Conservation (phyloP, 2,113 vertebrate species). For the Myocastor coypus region DNA sequence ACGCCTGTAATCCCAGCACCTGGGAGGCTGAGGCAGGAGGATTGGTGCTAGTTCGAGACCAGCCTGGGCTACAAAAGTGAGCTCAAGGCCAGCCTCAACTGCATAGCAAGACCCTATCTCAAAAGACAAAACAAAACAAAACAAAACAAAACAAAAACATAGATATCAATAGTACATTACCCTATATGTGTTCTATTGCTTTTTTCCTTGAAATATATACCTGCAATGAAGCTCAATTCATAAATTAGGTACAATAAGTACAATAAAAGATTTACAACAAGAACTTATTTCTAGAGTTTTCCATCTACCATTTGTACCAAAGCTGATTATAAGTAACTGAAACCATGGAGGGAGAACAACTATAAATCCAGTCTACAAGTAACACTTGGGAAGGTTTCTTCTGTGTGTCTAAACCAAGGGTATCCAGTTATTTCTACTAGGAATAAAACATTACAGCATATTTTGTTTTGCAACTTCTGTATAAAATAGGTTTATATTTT, state of each 20-base stretch:
- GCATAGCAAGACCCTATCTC: no score
- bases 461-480: not conserved
- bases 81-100: no score
- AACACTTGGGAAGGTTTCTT: not conserved
- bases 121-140: no score
- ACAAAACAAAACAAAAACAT: no score
- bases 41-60: no score
- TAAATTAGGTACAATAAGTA: not conserved
- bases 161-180: not conserved
- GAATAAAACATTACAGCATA: not conserved
- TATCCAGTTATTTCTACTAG: not conserved
- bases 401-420: not conserved
- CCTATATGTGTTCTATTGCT: not conserved
- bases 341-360: not conserved
- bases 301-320: not conserved
- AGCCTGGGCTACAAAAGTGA: no score
- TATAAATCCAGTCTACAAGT: not conserved
- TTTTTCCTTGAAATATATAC: not conserved
- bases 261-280: not conserved
- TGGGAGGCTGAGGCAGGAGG: no score
- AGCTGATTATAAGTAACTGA: not conserved
- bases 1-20: no score
- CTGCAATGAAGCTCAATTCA: not conserved
- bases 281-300: not conserved
- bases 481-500: conserved; percentile 25